A percentile compares a stretch with the other conserved stretches of the same genome.
phyloP scores from a whole-genome alignment of 1,140 invertebrate species.

The Bombus pyrosoma region DNA sequence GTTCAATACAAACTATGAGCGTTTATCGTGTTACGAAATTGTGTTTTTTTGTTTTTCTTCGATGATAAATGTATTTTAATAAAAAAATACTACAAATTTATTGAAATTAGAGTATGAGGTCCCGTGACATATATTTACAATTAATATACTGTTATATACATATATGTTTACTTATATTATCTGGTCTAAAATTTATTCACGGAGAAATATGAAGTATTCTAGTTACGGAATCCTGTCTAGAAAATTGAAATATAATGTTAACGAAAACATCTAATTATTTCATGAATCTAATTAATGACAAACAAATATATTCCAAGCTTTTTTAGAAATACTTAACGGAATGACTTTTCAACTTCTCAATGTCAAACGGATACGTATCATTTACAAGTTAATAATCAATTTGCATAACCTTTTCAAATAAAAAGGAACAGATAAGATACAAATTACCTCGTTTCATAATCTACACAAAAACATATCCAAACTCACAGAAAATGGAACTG shows the following conservation, averaged over 20 bases:
- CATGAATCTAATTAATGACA: not conserved
- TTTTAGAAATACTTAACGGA: not conserved
- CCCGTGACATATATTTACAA: not conserved
- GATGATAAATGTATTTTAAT: not conserved
- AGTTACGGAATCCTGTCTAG: not conserved
- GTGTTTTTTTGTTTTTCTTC: not conserved
- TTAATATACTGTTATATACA: not conserved
- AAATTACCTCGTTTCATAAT: not conserved
- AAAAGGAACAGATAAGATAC: not conserved
- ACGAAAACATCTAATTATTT: not conserved
- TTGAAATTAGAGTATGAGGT: not conserved
- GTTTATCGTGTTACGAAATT: no score
- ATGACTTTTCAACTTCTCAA: no score
- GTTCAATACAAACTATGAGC: not conserved
- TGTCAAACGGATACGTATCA: no score
- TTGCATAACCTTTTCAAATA: not conserved
- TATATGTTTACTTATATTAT: not conserved
- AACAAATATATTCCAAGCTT: not conserved
- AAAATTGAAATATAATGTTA: not conserved
- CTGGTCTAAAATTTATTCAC: not conserved
- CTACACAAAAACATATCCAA: not conserved
- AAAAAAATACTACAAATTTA: not conserved
- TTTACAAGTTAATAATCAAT: not conserved
- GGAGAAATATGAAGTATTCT: not conserved
- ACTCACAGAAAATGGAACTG: not conserved